Base-by-base conservation (phyloP, 2,113 vertebrate species). In the Andinoacara biseriatus region DNA sequence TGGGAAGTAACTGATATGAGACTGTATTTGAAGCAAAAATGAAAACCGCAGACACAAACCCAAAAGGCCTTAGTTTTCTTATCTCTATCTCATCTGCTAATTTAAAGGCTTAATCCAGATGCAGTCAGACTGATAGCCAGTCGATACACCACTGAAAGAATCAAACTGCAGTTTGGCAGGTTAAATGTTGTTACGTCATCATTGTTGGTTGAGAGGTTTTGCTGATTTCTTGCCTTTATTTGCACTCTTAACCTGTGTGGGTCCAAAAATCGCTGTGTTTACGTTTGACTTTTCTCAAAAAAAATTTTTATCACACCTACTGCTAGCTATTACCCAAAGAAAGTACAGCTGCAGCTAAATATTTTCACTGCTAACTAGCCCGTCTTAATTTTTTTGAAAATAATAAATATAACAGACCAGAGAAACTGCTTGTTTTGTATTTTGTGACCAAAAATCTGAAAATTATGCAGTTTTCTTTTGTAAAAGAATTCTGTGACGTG, bases 21-120 rank as follows among this genome's bases (percentile, higher is more conserved):
- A 29, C 24, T 1, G 0, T 52, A 49, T 49, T 69, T 24, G 49
- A 69, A 69, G 29, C 24, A 7, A 7, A 46, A 15, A 15, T 3
- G 46, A 18, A 49, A 49, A 49, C 63, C 49, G 40, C 63, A 29
- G 40, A 29, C 46, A 7, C 40, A 26, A 18, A 15, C n/a, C 22
- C 24, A 65, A 18, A 52, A 17, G 7, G 0, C 0, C 6, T 18
- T 2, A 3, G 31, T 61, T 10, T 33, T 33, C 59, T 33, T 35
- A 33, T 20, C 20, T 61, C 59, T 7, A 2, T 35, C 14, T 63
- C 35, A 15, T 40, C 61, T 40, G 35, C 61, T 43, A 13, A 40
- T 40, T 63, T 35, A 15, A 40, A 65, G 20, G 46, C 46, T 5
- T 49, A 6, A 17, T 40, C 35, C 61, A 40, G 0, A 24, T 63